Base-by-base conservation (phyloP, 2,113 vertebrate species). In the Acrocephalus kingi region DNA sequence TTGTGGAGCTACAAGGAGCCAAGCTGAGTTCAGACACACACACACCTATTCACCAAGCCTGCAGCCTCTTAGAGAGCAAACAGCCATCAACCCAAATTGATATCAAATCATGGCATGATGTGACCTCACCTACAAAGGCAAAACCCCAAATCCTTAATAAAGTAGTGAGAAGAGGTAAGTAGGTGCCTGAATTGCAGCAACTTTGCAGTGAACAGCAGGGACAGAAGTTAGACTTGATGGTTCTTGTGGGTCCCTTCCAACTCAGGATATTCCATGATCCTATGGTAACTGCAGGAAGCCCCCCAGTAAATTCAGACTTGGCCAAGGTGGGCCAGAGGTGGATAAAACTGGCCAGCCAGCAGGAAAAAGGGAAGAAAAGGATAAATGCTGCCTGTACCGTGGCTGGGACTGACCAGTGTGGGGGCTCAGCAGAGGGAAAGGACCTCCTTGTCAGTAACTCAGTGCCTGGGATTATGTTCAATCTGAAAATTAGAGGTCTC, bases 61-160 rank as follows among this genome's bases (percentile, higher is more conserved):
- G 43, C 51, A 56, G 83, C n/a, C 35, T 86, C 61, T 7, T 10
- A 23, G 45, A 66, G 43, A 88, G 11, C 35, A 86, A 80, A 25
- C 45, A 92, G 52, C 39, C 54, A 49, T 43, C 16, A 0, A 4
- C 17, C 14, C 1, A 0, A 18, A 39, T 31, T 80, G 81, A 7
- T 46, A 39, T 28, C 81, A 67, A 87, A 86, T 49, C 52, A 11
- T 8, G 23, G 18, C 79, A 17, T 61, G 43, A 49, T 6, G 1
- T 19, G 56, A 56, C 45, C 61, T 56, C n/a, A 10, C 41, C 64
- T 78, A n/a, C 68, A 45, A 37, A 81, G 49, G 22, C 31, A 89
- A 72, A 59, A 56, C 28, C 59, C 21, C 37, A 83, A 43, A 37
- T 2, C 18, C 37, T 71, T 3, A 19, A 7, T 7, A 23, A 71